Conservation (phyloP, 2,113 vertebrate species). For the Cyrtonyx montezumae region DNA sequence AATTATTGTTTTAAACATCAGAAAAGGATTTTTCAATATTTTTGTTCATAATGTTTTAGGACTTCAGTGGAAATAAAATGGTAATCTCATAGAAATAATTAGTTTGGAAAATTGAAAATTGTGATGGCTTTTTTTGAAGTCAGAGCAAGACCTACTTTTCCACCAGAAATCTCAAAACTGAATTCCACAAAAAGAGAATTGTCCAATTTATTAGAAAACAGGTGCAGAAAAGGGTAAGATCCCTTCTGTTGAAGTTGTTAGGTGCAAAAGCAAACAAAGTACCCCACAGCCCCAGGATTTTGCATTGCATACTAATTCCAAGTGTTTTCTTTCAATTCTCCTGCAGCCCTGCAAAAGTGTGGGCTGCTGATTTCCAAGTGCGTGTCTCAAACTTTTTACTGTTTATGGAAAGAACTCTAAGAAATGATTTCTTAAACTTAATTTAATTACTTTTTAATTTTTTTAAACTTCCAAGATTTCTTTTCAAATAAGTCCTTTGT, state of each 20-base stretch:
- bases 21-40: background rate
- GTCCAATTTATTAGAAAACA: background rate
- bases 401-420: constrained; percentile 16
- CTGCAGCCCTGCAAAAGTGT: background rate
- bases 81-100: background rate
- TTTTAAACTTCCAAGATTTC: constrained; percentile 18
- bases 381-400: constrained; percentile 11
- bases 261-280: background rate
- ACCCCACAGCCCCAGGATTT: background rate
- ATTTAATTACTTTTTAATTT: constrained; percentile 39
- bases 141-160: background rate
- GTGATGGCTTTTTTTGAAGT: background rate
- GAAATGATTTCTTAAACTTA: background rate
- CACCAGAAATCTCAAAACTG: background rate
- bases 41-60: background rate
- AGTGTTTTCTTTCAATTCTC: background rate
- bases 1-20: background rate
- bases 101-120: background rate
- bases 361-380: background rate
- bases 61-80: background rate
- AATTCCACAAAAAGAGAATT: background rate
- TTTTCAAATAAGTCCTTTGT: constrained; percentile 18
- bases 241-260: background rate
- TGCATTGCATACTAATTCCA: background rate
- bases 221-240: background rate